Conservation (phyloP, 92 coral and sea anemone genomes). For the Umimayanthus chanpuru region DNA sequence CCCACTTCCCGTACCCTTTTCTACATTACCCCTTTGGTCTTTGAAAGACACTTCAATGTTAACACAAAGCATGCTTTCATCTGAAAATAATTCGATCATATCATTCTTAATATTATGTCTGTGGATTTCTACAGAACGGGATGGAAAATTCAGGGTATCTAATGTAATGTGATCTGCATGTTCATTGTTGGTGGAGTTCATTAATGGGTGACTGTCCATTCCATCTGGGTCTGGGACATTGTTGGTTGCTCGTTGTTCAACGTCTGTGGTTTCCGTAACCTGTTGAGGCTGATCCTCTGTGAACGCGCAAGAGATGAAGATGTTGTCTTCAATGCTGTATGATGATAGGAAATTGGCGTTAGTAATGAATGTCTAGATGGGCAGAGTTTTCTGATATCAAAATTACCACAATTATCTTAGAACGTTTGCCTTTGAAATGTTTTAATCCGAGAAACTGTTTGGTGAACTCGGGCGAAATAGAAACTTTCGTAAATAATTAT, state of each 20-base stretch:
- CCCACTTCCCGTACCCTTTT: constrained; percentile 32
- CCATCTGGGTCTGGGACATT: neutral
- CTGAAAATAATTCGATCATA: constrained; percentile 23
- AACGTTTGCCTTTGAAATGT: too few species aligned
- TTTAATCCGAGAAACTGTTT: too few species aligned
- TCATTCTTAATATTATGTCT: constrained; percentile 32
- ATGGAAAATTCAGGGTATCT: neutral
- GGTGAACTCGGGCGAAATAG: too few species aligned
- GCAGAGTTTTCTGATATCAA: too few species aligned
- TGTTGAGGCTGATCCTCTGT: neutral
- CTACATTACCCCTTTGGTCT: constrained; percentile 27
- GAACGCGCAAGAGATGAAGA: too few species aligned
- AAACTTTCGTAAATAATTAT: too few species aligned
- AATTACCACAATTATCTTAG: too few species aligned
- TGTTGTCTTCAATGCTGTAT: too few species aligned
- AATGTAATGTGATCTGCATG: neutral
- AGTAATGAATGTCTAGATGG: too few species aligned
- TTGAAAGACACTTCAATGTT: constrained; percentile 9
- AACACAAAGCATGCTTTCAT: constrained; percentile 18
- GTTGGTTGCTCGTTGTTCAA: neutral
- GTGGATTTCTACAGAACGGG: constrained; percentile 22
- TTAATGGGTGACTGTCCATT: neutral
- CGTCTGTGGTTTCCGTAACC: neutral
- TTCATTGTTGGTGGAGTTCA: neutral
- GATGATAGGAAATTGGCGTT: too few species aligned